These are phyloP conservation scores for Alloscopus bannaensis DNA, from an alignment of 2,888 invertebrate genomes.

Conservation along the genomic window DNA sequence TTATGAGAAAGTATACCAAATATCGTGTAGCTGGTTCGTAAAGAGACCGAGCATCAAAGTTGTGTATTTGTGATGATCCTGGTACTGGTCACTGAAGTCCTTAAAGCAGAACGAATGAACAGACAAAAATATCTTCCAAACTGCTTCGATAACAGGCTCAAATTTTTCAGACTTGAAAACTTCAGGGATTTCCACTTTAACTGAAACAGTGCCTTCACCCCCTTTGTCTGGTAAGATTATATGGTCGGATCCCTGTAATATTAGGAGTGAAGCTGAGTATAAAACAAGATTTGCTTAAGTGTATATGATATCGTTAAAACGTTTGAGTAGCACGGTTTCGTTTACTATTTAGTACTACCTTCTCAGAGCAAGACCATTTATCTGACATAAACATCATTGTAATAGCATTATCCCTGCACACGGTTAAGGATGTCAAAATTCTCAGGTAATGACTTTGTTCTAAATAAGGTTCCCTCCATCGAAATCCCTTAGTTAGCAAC, in stretches of 20 bases:
- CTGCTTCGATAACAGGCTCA: slow-evolving; percentile 67
- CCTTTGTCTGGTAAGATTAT: slow-evolving; percentile 1
- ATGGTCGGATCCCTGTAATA: neutral
- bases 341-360: too few relatives aligned
- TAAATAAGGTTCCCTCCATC: slow-evolving; percentile 55
- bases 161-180: slow-evolving; percentile 37
- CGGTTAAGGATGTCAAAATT: slow-evolving; percentile 38
- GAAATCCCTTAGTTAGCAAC: slow-evolving; percentile 37
- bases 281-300: too few relatives aligned
- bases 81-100: slow-evolving; percentile 56
- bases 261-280: too few relatives aligned
- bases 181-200: slow-evolving; percentile 36
- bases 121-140: slow-evolving; percentile 66
- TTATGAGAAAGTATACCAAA: too few relatives aligned
- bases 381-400: slow-evolving; percentile 30
- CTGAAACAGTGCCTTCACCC: slow-evolving; percentile 11
- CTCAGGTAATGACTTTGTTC: slow-evolving; percentile 40
- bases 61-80: slow-evolving; percentile 68
- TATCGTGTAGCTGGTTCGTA: slow-evolving; percentile 58
- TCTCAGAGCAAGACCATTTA: too few relatives aligned
- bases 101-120: slow-evolving; percentile 67
- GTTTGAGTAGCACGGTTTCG: too few relatives aligned
- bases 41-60: slow-evolving; percentile 60
- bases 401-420: slow-evolving; percentile 37
- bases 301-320: too few relatives aligned